Evolutionary conservation across 2,888 invertebrate species (phyloP).

Genomic region (Scelioninae gen. 1): DNA sequence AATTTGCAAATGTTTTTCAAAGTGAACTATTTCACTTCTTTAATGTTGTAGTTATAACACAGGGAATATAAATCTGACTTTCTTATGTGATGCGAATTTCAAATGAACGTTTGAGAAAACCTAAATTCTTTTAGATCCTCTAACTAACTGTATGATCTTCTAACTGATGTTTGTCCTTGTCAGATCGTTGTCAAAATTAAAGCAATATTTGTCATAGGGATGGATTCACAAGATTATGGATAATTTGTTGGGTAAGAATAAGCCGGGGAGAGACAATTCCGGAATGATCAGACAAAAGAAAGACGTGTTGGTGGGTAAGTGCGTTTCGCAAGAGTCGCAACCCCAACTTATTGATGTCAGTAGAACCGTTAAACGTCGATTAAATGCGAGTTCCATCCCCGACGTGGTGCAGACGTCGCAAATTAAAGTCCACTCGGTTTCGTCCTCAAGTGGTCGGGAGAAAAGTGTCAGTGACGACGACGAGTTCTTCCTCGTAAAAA

Average conservation of each 20-base stretch:
- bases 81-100: too few species aligned
- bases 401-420: constrained; percentile 82
- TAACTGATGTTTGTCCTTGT: constrained; percentile 24
- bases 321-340: constrained; percentile 2
- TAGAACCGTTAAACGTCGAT: constrained; percentile 87
- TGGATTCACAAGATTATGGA: constrained; percentile 83
- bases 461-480: constrained; percentile 68
- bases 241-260: constrained; percentile 80
- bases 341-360: constrained; percentile 85
- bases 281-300: constrained; percentile 74
- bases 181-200: constrained; percentile 24
- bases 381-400: constrained; percentile 85
- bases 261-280: constrained; percentile 82
- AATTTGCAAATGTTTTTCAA: too few species aligned
- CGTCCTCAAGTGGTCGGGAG: constrained; percentile 67
- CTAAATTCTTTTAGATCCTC: too few species aligned
- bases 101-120: too few species aligned
- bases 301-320: constrained; percentile 75
- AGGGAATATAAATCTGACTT: too few species aligned
- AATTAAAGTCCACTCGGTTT: constrained; percentile 34
- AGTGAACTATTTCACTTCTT: too few species aligned
- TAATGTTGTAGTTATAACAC: too few species aligned
- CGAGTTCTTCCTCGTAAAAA: constrained; percentile 86
- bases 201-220: constrained; percentile 79
- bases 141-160: constrained; percentile 31